Evolutionary conservation across 2,797 vertebrate species (phyloP), one percentile per base, ranked within the genome.

Genomic region (Poecilia picta): DNA sequence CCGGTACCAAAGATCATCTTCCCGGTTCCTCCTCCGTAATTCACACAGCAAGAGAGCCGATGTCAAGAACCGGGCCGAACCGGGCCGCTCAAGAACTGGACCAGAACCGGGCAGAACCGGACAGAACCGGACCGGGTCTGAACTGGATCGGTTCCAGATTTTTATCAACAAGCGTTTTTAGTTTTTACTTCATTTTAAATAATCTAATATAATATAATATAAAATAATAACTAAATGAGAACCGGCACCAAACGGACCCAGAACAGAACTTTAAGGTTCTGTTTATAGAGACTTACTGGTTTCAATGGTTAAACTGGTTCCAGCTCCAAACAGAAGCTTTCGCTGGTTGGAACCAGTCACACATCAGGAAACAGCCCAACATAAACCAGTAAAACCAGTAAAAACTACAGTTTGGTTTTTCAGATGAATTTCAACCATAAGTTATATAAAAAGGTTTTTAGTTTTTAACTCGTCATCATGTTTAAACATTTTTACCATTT

Each of bases 251-350:
- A 64, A 36, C 7, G 59, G 31, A 33, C 15, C 15, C 16, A 36
- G 15, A 36, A 36, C 62, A 36, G 18, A 28, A 57, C n/a, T n/a
- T 51, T 8, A 23, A 8, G 18, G 18, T 49, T 49, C 18, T 20
- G 47, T 49, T 18, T 20, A 1, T 20, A 2, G 18, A 49, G 53
- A 1, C 66, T 78, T 10, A 70, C 72, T 68, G 2, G 18, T 33
- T 46, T 83, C 28, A 75, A 75, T 25, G 28, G 31, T 73, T 11
- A 76, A 55, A 31, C 81, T 79, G 41, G 49, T 75, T 64, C 74
- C 74, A 25, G 8, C 5, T 5, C 55, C 45, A 66, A 81, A 81
- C 6, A 76, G 4, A 2, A 76, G 13, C 36, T 31, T 79, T 8
- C 33, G 55, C 5, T 28, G 12, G 23, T 1, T 4, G 0, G 39